These are phyloP conservation scores for Rhopalosiphum padi DNA, from an alignment of 1,140 invertebrate genomes.

Conservation along the genomic window DNA sequence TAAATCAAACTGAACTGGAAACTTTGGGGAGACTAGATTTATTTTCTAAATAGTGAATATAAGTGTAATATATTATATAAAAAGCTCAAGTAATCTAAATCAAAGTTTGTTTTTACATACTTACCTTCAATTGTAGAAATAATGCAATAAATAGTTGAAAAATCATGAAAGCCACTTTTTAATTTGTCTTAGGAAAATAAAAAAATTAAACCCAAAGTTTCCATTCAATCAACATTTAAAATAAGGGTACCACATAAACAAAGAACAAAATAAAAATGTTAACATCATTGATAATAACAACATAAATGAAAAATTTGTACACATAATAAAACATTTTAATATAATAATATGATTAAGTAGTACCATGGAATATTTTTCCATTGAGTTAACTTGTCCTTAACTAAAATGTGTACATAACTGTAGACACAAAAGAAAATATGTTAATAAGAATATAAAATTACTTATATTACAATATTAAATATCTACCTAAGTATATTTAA, in stretches of 20 bases:
- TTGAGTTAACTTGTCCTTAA: background rate
- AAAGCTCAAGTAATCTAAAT: slow-evolving; percentile 44
- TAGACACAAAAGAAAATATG: background rate
- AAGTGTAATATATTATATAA: slow-evolving; percentile 35
- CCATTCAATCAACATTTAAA: slow-evolving; percentile 47
- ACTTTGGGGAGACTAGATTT: slow-evolving; percentile 50
- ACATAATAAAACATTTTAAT: slow-evolving; percentile 10
- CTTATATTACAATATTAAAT: slow-evolving; percentile 9
- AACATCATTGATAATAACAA: slow-evolving; percentile 46
- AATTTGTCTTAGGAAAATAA: background rate
- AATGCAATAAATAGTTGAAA: slow-evolving; percentile 43
- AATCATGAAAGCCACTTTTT: slow-evolving; percentile 48
- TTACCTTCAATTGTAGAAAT: slow-evolving; percentile 49
- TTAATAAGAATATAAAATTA: slow-evolving; percentile 24
- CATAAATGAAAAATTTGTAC: slow-evolving; percentile 6
- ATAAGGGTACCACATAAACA: background rate
- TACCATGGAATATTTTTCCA: background rate
- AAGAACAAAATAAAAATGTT: slow-evolving; percentile 48
- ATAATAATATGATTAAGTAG: background rate
- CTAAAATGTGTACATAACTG: background rate
- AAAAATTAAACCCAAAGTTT: slow-evolving; percentile 42
- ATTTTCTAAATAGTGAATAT: slow-evolving; percentile 39
- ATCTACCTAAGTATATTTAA: background rate
- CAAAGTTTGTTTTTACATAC: slow-evolving; percentile 42
- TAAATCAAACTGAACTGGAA: slow-evolving; percentile 54